Evolutionary conservation across 1,140 invertebrate species (phyloP), one percentile per base, ranked within the genome.

Genomic region (Marisa cornuarietis): DNA sequence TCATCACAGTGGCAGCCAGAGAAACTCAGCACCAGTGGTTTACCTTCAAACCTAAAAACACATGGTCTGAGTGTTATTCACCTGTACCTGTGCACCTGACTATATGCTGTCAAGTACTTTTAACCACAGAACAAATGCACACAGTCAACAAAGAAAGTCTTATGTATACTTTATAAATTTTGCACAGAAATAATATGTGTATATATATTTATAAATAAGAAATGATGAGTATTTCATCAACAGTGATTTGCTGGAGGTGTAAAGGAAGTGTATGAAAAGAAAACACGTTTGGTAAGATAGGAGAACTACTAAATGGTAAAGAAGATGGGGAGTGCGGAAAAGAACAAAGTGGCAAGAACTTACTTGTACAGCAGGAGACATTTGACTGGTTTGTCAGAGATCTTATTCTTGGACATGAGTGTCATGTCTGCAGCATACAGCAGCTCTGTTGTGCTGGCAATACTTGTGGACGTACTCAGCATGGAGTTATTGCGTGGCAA

Each of bases 1-100:
- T 93, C 92, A 83, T 93, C 92, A 20, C 90, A 89, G 85, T 92
- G 92, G 66, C 87, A 90, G 66, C 92, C 92, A 76, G 92, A 88
- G 80, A 92, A 92, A 78, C 92, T 92, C 16, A 93, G 78, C 3
- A 93, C 90, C 22, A 90, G 82, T 77, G 88, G 83, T 71, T 92
- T 87, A 62, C 85, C 85, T 76, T 89, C 86, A 76, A 83, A 89
- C 71, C 91, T 92, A 79, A 20, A 88, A 82, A 79, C 22, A 62
- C 80, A 52, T 63, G 66, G 54, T 16, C 31, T 13, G 20, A 14
- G 14, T n/a, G n/a, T 42, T 42, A 42, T 1, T 1, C 6, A 2
- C 6, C 49, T 49, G 31, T 31, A 14, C 16, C 18, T 42, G 54
- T 66, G 13, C n/a, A 24, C n/a, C 11, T 13, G 22, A 13, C 3